Evolutionary conservation across 2,113 vertebrate species (phyloP), one percentile per base, ranked within the genome.

Genomic region (Myrmecophaga tridactyla): DNA sequence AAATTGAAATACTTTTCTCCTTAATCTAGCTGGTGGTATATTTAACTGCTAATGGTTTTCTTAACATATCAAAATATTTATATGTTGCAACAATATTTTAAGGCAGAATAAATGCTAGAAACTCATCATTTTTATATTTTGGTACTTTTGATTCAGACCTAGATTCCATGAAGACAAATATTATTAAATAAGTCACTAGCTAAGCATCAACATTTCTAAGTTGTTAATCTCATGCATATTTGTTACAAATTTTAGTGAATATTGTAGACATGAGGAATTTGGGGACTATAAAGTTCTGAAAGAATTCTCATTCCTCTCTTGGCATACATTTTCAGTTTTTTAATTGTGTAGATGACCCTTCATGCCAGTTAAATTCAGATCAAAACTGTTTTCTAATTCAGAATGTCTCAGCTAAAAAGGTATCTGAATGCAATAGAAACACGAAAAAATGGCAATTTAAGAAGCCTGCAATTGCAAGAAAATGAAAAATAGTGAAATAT

Each of bases 401-500:
- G 60, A 94, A 83, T 86, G 86, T 72, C 27, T 80, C 9, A 10
- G 29, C 77, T 88, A 92, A 70, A 95, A 94, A 70, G 85, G 94
- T 90, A 51, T 29, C 76, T 60, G 31, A 92, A 97, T 53, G 81
- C 65, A 96, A 92, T 23, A 90, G 46, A 95, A 96, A 86, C 25
- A 81, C 89, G 60, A 89, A 56, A 77, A 96, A 92, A 94, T 15
- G 90, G 43, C 88, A 95, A 95, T 96, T 96, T 94, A 86, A 83
- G 60, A 94, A 82, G 25, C 39, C 51, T 14, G 58, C 17, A 69
- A 85, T 83, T 88, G 73, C 78, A 94, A 92, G 88, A 65, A 96
- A 96, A 94, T 95, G 85, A 88, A 94, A 96, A 97, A 94, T 63
- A 93, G 78, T 53, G 53, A 97, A 85, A 86, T 86, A 95, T 94